Conservation (phyloP, 1,140 invertebrate genomes). For the Cylas formicarius region DNA sequence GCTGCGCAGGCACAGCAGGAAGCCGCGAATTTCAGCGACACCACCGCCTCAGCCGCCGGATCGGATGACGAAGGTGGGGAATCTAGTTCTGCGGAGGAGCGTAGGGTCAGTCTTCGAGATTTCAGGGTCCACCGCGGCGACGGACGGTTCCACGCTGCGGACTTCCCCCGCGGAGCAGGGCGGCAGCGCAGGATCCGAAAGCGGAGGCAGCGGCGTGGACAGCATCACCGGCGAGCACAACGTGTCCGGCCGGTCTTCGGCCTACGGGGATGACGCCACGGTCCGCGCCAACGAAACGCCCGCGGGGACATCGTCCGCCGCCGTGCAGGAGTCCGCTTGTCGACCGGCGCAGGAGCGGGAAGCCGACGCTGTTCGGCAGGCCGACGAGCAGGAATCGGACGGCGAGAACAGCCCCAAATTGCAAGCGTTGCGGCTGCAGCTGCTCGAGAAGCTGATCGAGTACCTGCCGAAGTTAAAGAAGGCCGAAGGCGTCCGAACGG, state of each 20-base stretch:
- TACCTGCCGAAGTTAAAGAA: constrained; percentile 56
- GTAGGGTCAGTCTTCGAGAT: background rate
- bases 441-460: constrained; percentile 59
- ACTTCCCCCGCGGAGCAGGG: constrained; percentile 82
- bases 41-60: constrained; percentile 73
- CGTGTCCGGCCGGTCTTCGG: constrained; percentile 79
- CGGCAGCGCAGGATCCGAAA: constrained; percentile 74
- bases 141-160: constrained; percentile 82
- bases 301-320: constrained; percentile 9
- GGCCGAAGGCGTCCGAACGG: constrained; percentile 69
- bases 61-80: constrained; percentile 74
- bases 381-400: constrained; percentile 42
- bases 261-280: constrained; percentile 57
- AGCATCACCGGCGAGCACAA: constrained; percentile 82
- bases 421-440: constrained; percentile 58
- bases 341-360: constrained; percentile 19
- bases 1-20: constrained; percentile 32
- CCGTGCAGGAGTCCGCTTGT: too few relatives aligned
- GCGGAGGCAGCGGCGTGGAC: constrained; percentile 81
- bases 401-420: constrained; percentile 48
- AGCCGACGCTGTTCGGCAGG: constrained; percentile 17
- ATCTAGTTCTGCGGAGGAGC: constrained; percentile 47
- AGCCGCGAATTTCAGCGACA: constrained; percentile 65
- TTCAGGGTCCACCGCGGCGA: constrained; percentile 68
- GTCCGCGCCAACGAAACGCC: constrained; percentile 11